Base-by-base conservation (phyloP, 2,797 vertebrate species). In the Enteromius treurensis region DNA sequence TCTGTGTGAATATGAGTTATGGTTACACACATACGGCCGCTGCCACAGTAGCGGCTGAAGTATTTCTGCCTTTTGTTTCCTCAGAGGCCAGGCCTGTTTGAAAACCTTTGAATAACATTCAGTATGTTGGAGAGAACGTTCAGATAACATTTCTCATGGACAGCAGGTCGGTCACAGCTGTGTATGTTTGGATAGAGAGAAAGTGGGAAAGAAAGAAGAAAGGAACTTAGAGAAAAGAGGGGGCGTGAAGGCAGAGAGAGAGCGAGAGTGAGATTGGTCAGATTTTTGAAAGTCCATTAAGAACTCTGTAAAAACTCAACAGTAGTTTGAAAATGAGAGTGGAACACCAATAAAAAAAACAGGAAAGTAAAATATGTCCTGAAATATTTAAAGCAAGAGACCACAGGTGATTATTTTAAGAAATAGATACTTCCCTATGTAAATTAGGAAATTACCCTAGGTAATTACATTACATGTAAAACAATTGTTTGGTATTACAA, bases 41-140 rank as follows among this genome's bases (percentile, higher is more conserved):
- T 88, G 81, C 87, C 87, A 83, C 87, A 88, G 87, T 85, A 88
- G 87, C 87, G 84, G 87, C 83, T 75, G 64, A 88, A 88, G 55
- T 88, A 88, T 88, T 86, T 86, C 87, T 83, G 77, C 85, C 87
- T 86, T 88, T 88, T 88, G 87, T 88, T 80, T 79, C 70, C 70
- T 55, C 53, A 53, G 83, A 80, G 83, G 85, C 85, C 51, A 58
- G 53, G 81, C 81, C 77, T 82, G 85, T 83, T 88, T 85, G 81
- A 77, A 81, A 86, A 85, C 62, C 83, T 86, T 71, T 86, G 78
- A 83, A 78, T 83, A 86, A 85, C 73, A 49, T 80, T 81, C 77
- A 81, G 76, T 76, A 78, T 71, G 82, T 78, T 75, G 71, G 53
- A 68, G 71, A 69, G 78, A 75, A 80, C 77, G 70, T 84, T 75